These are phyloP conservation scores for Enteromius trimaculatus DNA, from an alignment of 2,797 vertebrate genomes.

Conservation along the genomic window DNA sequence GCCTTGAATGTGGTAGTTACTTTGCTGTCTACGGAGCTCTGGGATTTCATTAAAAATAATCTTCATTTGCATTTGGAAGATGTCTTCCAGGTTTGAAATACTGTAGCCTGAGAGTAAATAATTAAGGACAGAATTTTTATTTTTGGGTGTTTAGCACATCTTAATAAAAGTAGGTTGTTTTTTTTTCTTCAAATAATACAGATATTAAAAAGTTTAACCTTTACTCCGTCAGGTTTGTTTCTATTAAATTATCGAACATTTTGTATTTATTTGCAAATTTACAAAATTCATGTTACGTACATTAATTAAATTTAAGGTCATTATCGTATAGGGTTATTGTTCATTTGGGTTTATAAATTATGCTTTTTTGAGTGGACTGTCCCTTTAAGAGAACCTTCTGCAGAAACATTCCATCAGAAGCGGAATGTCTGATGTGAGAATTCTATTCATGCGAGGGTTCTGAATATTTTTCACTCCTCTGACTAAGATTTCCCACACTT, in stretches of 20 bases:
- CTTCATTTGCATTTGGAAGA: neutral
- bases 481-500: slow-evolving; percentile 17
- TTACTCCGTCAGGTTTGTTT: neutral
- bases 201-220: neutral
- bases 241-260: neutral
- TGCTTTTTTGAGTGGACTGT: neutral
- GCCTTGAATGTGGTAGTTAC: neutral
- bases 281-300: neutral
- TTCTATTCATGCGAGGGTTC: slow-evolving; percentile 10
- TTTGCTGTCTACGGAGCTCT: neutral
- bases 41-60: neutral
- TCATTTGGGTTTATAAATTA: neutral
- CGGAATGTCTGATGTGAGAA: neutral
- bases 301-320: neutral
- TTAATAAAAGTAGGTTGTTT: too few relatives aligned
- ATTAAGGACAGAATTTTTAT: neutral
- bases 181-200: too few relatives aligned
- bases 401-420: neutral
- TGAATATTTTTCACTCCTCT: slow-evolving; percentile 15
- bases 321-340: neutral
- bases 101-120: neutral
- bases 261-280: too few relatives aligned
- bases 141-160: too few relatives aligned
- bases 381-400: neutral
- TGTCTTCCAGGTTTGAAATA: neutral